These are phyloP conservation scores for Danio choprae DNA, from an alignment of 2,797 vertebrate genomes.

Conservation along the genomic window DNA sequence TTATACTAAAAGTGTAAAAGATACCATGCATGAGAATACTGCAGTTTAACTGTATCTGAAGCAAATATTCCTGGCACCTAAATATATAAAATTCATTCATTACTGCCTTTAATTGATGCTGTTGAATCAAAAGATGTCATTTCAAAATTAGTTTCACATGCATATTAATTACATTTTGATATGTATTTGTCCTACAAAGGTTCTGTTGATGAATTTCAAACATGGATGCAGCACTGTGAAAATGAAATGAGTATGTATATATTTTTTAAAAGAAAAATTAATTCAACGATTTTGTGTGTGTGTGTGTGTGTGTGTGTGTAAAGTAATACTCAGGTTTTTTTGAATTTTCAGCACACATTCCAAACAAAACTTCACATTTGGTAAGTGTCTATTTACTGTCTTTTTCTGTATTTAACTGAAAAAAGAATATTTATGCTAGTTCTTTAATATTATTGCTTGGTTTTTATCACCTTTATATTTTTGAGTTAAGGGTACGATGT, in stretches of 20 bases:
- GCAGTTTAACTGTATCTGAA: not conserved
- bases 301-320: not conserved
- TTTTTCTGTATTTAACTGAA: not conserved
- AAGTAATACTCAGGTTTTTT: conserved; percentile 27
- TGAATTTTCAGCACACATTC: conserved; percentile 41
- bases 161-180: not conserved
- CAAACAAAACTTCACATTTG: conserved; percentile 48
- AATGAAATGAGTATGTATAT: conserved; percentile 86
- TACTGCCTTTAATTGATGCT: not conserved
- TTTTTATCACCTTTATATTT: not conserved
- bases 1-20: not conserved
- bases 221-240: conserved; percentile 91
- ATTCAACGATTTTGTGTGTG: not conserved
- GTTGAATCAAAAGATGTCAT: not conserved
- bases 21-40: not conserved
- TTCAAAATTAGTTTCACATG: not conserved
- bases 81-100: not conserved
- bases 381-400: conserved; percentile 40
- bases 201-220: conserved; percentile 80
- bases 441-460: not conserved
- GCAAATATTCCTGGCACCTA: not conserved
- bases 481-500: conserved; percentile 69
- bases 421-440: not conserved
- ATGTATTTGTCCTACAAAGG: conserved; percentile 71
- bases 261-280: not conserved